These are phyloP conservation scores for Microcebus tavaratra DNA, from an alignment of 2,113 vertebrate species.

Conservation along the genomic window DNA sequence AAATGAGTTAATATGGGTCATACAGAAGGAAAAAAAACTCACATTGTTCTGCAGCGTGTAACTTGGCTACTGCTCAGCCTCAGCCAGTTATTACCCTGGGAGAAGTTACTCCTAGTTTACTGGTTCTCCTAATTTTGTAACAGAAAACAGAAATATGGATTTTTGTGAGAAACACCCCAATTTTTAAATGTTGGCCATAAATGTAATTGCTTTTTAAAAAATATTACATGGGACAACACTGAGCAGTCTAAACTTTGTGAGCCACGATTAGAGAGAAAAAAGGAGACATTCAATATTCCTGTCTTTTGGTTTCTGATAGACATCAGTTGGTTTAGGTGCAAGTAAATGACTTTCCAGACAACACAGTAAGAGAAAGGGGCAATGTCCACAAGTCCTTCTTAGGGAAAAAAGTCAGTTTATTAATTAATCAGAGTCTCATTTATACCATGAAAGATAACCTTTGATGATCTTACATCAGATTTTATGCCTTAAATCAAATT, in stretches of 20 bases:
- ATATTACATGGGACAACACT: background rate
- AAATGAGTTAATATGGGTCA: background rate
- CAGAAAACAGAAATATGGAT: constrained; percentile 26
- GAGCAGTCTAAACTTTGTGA: background rate
- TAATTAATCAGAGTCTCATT: constrained; percentile 24
- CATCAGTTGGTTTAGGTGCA: constrained; percentile 9
- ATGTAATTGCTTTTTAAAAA: constrained; percentile 5
- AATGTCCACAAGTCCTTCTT: background rate
- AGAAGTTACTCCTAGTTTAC: background rate
- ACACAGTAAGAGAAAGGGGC: constrained; percentile 3
- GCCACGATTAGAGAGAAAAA: background rate
- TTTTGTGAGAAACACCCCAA: constrained; percentile 4
- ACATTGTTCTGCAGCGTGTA: background rate
- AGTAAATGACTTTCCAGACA: constrained; percentile 53
- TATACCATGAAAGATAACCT: background rate
- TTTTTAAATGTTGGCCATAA: constrained; percentile 13
- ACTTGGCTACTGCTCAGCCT: background rate
- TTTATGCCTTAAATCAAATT: constrained; percentile 15
- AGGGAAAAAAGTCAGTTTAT: background rate
- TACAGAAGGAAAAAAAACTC: background rate
- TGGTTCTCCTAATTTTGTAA: background rate
- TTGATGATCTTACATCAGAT: background rate
- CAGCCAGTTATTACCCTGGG: background rate
- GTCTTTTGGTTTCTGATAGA: constrained; percentile 2
- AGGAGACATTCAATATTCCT: background rate